phyloP scores from a whole-genome alignment of 2,797 vertebrate species.

The Leptoclinus maculatus region DNA sequence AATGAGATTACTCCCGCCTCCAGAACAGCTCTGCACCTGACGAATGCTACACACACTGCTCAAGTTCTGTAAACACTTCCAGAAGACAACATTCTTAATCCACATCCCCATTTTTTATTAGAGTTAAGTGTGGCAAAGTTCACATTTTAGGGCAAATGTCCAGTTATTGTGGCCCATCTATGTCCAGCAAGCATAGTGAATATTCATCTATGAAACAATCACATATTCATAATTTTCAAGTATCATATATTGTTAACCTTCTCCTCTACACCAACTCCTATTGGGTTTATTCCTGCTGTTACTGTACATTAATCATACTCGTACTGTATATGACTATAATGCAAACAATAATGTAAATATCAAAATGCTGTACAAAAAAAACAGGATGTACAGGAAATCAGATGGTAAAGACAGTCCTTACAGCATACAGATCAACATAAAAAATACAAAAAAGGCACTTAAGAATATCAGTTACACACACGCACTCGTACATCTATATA shows the following conservation, averaged over 20 bases:
- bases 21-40: not conserved
- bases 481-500: not conserved
- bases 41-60: not conserved
- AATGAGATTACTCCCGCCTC: constrained; percentile 7
- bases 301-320: constrained; percentile 40
- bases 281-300: constrained; percentile 36
- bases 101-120: constrained; percentile 56
- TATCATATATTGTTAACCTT: constrained; percentile 43
- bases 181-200: constrained; percentile 37
- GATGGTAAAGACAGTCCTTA: constrained; percentile 50
- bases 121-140: constrained; percentile 41
- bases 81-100: constrained; percentile 3
- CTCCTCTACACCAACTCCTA: constrained; percentile 20
- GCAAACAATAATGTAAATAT: constrained; percentile 60
- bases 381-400: constrained; percentile 44
- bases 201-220: constrained; percentile 53
- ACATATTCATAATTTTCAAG: constrained; percentile 61
- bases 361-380: constrained; percentile 72
- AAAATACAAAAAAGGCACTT: constrained; percentile 84
- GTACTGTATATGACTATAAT: constrained; percentile 40
- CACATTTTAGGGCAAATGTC: constrained; percentile 55
- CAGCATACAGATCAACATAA: constrained; percentile 62
- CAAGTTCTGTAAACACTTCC: not conserved
- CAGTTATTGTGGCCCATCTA: constrained; percentile 11
- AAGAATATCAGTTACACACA: constrained; percentile 58